These are phyloP conservation scores for Ochropacha duplaris DNA, from an alignment of 2,888 invertebrate genomes.

Conservation along the genomic window DNA sequence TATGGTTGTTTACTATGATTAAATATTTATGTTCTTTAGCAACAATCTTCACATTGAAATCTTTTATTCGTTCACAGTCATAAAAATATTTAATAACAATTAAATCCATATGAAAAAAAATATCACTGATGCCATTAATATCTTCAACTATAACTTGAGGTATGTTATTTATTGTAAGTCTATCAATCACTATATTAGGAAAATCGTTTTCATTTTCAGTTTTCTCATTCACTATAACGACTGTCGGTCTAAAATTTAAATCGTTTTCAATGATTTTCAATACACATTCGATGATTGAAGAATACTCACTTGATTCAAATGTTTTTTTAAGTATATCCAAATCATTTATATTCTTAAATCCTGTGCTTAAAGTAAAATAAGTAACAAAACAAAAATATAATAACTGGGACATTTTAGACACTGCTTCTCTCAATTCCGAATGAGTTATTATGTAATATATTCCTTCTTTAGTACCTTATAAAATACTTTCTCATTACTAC, in stretches of 20 bases:
- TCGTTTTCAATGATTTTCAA: slow-evolving; percentile 21
- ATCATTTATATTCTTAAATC: background rate
- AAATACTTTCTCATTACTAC: background rate
- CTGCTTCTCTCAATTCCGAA: background rate
- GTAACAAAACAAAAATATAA: background rate
- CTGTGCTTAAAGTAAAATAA: background rate
- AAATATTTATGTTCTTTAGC: slow-evolving; percentile 38
- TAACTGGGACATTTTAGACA: background rate
- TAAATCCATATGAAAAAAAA: slow-evolving; percentile 11
- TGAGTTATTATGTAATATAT: background rate
- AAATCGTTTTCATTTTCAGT: slow-evolving; percentile 18
- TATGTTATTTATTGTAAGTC: slow-evolving; percentile 19
- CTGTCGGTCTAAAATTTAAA: slow-evolving; percentile 27
- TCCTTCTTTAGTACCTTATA: background rate
- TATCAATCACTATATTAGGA: slow-evolving; percentile 19
- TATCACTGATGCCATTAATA: slow-evolving; percentile 10
- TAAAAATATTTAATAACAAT: slow-evolving; percentile 34
- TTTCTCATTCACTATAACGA: slow-evolving; percentile 21
- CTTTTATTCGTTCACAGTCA: slow-evolving; percentile 22
- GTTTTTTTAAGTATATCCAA: background rate
- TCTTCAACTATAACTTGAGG: slow-evolving; percentile 21
- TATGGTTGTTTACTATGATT: slow-evolving; percentile 30
- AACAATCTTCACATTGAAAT: slow-evolving; percentile 23
- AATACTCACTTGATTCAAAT: background rate
- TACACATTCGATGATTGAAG: slow-evolving; percentile 29